Base-by-base conservation (phyloP, 2,113 vertebrate species). In the Rafetus swinhoei region DNA sequence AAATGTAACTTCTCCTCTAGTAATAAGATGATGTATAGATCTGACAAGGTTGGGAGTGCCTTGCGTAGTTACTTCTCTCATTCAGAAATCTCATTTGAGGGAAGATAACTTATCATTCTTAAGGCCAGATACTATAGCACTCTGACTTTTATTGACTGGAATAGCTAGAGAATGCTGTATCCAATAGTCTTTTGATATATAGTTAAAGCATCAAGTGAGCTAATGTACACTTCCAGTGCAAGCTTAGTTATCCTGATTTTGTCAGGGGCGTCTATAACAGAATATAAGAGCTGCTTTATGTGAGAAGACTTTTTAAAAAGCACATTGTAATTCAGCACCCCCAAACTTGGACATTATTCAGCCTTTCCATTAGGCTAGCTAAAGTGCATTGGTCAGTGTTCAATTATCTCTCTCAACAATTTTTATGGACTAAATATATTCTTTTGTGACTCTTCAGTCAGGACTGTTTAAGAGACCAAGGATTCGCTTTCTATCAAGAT, bases 81-180 rank as follows among this genome's bases (percentile, higher is more conserved):
- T 32, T 56, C 72, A 52, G 72, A 80, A 74, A 56, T 39, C 32
- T 82, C 19, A 79, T 53, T 4, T 27, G 72, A 22, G 4, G 32
- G 18, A 52, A 79, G 77, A 35, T 24, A 4, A 74, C 81, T 25
- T n/a, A 10, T 60, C 56, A 53, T 79, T 1, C 0, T 54, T 54
- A 54, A 29, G 25, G 1, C 81, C 59, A 69, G n/a, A 2, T 16
- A 27, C 0, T 19, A 2, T 32, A 82, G 32, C 90, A 18, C 57
- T 86, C 4, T 10, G 16, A 1, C 76, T 15, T 25, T 0, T 21
- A 79, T 2, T 13, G 80, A 84, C 9, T 0, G 10, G 0, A 0
- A 45, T 11, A 10, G 15, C 18, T 27, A 16, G 69, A 55, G 54
- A 22, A n/a, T 0, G 12, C 22, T 79, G 21, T 5, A 0, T 39